Evolutionary conservation across 1,140 invertebrate species (phyloP), one percentile per base, ranked within the genome.

Genomic region (Glomeris maerens): DNA sequence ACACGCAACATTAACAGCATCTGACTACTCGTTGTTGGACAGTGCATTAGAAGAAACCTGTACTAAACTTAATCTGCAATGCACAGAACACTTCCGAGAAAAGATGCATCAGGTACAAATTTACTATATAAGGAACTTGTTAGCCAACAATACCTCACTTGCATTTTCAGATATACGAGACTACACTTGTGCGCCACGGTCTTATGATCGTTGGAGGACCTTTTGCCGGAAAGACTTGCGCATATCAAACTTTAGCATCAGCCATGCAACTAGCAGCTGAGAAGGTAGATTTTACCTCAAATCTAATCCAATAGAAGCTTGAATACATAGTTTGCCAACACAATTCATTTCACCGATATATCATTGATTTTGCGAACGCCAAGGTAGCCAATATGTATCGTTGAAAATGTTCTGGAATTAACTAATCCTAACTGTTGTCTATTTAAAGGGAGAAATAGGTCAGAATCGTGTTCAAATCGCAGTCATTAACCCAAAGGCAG

Each of bases 401-500:
- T n/a, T n/a, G n/a, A n/a, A n/a, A n/a, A n/a, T n/a, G n/a, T n/a
- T n/a, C n/a, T n/a, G n/a, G n/a, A n/a, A n/a, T n/a, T n/a, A n/a
- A n/a, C n/a, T n/a, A n/a, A n/a, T 31, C 28, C 17, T 49, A 17
- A 28, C 38, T 52, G 42, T 44, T 40, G 41, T 46, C 55, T 58
- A n/a, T 14, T 54, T 59, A 14, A 54, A 80, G 77, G 71, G 70
- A 47, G 64, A 82, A 55, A 82, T 88, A 76, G 77, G 82, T 47
- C 90, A 95, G 64, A 84, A 89, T 60, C 79, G 78, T 60, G 90
- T 92, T 0, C 83, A 92, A 62, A 90, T 79, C 60, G 89, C 78
- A 1, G 76, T 96, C 0, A 94, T 96, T 50, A 96, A 95, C 70
- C 92, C 92, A 0, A 96, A 97, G 67, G 82, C 90, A 0, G 88